phyloP scores from a whole-genome alignment of 2,797 vertebrate genomes.

The Remorina albescens region DNA sequence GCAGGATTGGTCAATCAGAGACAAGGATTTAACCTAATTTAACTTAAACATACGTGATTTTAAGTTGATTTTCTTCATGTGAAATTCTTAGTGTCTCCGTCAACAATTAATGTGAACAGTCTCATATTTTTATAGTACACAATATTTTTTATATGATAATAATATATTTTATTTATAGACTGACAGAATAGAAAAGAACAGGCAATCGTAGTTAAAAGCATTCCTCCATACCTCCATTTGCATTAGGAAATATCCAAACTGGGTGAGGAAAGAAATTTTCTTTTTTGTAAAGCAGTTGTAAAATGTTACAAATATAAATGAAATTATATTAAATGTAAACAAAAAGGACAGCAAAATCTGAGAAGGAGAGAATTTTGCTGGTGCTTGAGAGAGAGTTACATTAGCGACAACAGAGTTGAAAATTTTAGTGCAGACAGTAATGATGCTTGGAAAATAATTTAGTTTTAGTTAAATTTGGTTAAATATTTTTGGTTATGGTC shows the following conservation, averaged over 20 bases:
- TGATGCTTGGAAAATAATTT: background rate
- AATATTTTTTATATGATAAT: background rate
- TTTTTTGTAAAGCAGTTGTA: background rate
- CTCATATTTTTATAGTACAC: background rate
- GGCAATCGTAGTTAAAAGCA: background rate
- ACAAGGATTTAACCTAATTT: background rate
- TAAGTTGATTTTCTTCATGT: background rate
- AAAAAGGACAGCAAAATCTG: background rate
- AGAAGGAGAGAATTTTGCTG: background rate
- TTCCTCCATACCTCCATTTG: background rate
- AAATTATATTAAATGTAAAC: background rate
- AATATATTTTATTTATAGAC: slow-evolving; percentile 3
- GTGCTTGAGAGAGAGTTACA: slow-evolving; percentile 6
- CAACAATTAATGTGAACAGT: background rate
- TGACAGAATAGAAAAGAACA: background rate
- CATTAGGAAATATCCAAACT: background rate
- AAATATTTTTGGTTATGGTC: background rate
- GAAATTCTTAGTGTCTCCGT: background rate
- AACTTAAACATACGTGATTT: too few relatives aligned
- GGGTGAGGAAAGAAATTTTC: background rate
- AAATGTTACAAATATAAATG: background rate
- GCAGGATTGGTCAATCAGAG: slow-evolving; percentile 3
- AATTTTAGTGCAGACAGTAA: background rate
- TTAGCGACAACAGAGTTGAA: background rate
- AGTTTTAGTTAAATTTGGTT: background rate